Conservation (phyloP, 2,888 invertebrate genomes). For the Cactoblastis cactorum region DNA sequence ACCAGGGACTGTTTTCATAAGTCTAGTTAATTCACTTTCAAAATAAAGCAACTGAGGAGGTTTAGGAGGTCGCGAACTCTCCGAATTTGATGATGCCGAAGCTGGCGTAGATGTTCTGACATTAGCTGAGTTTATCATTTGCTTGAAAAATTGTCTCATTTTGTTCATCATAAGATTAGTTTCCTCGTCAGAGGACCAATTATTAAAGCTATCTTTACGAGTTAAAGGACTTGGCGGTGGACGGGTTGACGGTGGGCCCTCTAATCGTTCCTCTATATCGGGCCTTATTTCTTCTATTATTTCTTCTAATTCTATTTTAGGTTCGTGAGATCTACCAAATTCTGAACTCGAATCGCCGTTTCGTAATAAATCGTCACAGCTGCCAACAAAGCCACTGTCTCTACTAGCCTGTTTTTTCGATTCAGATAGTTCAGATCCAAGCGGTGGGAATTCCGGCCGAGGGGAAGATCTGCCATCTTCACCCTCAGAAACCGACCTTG, state of each 20-base stretch:
- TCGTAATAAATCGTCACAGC: constrained; percentile 90
- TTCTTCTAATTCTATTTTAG: constrained; percentile 79
- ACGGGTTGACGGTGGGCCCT: constrained; percentile 73
- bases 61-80: constrained; percentile 83
- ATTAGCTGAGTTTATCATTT: constrained; percentile 87
- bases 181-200: constrained; percentile 96
- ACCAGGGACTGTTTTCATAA: constrained; percentile 96
- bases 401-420: constrained; percentile 90
- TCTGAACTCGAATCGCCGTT: constrained; percentile 80
- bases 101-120: constrained; percentile 76
- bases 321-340: constrained; percentile 70
- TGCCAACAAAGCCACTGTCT: constrained; percentile 93
- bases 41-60: constrained; percentile 93
- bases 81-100: constrained; percentile 77
- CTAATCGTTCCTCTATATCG: constrained; percentile 71
- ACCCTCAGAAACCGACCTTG: constrained; percentile 81
- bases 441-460: constrained; percentile 81
- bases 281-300: constrained; percentile 80
- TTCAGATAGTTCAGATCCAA: constrained; percentile 79
- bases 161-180: constrained; percentile 97
- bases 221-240: constrained; percentile 81
- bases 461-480: constrained; percentile 84
- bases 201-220: constrained; percentile 94
- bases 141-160: constrained; percentile 95
- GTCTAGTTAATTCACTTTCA: constrained; percentile 91